Evolutionary conservation across 1,140 invertebrate species (phyloP), one percentile per base, ranked within the genome.

Genomic region (Dendroctonus ponderosae): DNA sequence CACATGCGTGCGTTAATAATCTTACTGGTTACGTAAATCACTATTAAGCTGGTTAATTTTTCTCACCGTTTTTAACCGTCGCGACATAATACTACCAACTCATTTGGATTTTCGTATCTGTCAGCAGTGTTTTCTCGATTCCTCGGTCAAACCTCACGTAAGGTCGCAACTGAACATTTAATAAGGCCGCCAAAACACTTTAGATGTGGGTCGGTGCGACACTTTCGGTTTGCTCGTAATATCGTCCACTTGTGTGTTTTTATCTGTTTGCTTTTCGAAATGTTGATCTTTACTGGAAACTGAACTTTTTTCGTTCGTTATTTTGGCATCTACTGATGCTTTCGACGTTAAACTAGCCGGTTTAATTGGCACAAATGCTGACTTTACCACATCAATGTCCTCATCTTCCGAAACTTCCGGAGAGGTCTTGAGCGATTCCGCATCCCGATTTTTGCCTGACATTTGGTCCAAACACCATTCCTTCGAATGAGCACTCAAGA

Each of bases 131-230:
- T n/a, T n/a, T n/a, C n/a, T n/a, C n/a, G n/a, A n/a, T n/a, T n/a
- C n/a, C n/a, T n/a, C n/a, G n/a, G n/a, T n/a, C n/a, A n/a, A n/a
- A n/a, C n/a, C n/a, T n/a, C n/a, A n/a, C n/a, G n/a, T n/a, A n/a
- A n/a, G n/a, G n/a, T n/a, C n/a, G n/a, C n/a, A n/a, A n/a, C n/a
- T n/a, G 41, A 11, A 7, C 44, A 37, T 60, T 44, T 62, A 91
- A 80, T 91, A 91, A 11, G 89, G 89, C 72, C 88, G 82, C 89
- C 89, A 91, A 8, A 91, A 88, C 11, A 85, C 82, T 80, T 90
- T 89, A 12, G 85, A 81, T 14, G 80, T 77, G 37, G 81, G 80
- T 71, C 84, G 79, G 5, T 83, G 73, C 40, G 82, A 82, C 57
- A 83, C 79, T 14, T 26, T 26, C 26, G 1, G 26, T 26, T 26